A percentile compares a stretch with the other conserved stretches of the same genome.
Conservation (phyloP, 1,140 invertebrate genomes). For the Hylaeus volcanicus region DNA sequence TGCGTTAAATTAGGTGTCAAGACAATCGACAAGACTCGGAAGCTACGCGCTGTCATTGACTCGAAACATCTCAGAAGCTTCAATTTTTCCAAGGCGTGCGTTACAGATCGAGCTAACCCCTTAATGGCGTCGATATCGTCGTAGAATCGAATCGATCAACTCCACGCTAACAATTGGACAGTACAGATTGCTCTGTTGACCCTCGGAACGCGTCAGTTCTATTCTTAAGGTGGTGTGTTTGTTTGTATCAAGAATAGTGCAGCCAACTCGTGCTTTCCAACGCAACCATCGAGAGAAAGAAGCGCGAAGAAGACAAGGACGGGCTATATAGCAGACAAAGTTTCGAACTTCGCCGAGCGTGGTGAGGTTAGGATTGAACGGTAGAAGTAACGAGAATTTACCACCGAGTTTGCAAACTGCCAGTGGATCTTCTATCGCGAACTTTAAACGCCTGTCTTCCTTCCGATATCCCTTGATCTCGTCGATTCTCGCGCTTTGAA, state of each 20-base stretch:
- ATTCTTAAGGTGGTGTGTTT: conserved; percentile 26
- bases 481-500: neutral
- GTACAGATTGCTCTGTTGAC: conserved; percentile 38
- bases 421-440: conserved; percentile 4
- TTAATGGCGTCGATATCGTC: neutral
- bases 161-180: conserved; percentile 16
- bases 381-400: conserved; percentile 25
- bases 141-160: conserved; percentile 8
- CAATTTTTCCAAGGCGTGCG: neutral
- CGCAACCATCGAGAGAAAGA: neutral
- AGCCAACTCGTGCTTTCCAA: conserved; percentile 8
- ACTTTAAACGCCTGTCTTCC: conserved; percentile 31
- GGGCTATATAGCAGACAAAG: neutral
- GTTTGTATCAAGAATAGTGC: neutral
- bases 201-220: conserved; percentile 25
- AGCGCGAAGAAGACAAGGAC: neutral
- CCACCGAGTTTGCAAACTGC: neutral
- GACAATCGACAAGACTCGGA: neutral
- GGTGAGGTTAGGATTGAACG: neutral
- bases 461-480: conserved; percentile 12
- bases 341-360: conserved; percentile 16
- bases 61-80: too few relatives aligned
- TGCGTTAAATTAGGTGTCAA: neutral
- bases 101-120: neutral
- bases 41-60: too few relatives aligned